These are phyloP conservation scores for Synanthedon myopaeformis DNA, from an alignment of 2,888 invertebrate species.

Conservation along the genomic window DNA sequence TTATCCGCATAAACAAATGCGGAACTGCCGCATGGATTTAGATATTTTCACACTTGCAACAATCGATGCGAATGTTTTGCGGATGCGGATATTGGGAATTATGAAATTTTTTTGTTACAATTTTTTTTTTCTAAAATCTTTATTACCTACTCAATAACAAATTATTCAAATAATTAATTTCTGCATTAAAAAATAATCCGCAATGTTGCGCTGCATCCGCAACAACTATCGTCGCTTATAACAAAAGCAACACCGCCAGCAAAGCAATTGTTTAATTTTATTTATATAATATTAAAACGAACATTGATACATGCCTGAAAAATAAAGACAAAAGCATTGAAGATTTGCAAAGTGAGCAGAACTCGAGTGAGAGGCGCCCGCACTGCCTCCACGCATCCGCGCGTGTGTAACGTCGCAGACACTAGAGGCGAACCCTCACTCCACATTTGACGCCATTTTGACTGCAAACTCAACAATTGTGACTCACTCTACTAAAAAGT, in stretches of 20 bases:
- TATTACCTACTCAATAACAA: too few relatives aligned
- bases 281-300: not conserved
- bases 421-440: slow-evolving; percentile 25
- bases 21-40: not conserved
- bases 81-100: not conserved
- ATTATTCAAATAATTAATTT: too few relatives aligned
- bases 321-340: slow-evolving; percentile 36
- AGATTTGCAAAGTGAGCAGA: slow-evolving; percentile 37
- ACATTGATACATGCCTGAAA: slow-evolving; percentile 31
- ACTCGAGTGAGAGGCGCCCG: slow-evolving; percentile 41
- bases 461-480: slow-evolving; percentile 11
- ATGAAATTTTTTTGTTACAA: not conserved
- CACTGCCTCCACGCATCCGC: slow-evolving; percentile 51
- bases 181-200: too few relatives aligned
- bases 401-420: slow-evolving; percentile 44
- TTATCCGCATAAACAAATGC: not conserved
- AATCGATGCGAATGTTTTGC: not conserved
- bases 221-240: too few relatives aligned
- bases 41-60: not conserved
- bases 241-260: not conserved
- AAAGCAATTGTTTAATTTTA: too few relatives aligned
- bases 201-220: too few relatives aligned
- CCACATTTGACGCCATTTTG: slow-evolving; percentile 32
- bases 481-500: too few relatives aligned
- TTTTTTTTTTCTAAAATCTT: too few relatives aligned